These are phyloP conservation scores for Camponotus pennsylvanicus DNA, from an alignment of 1,140 invertebrate species.

Conservation along the genomic window DNA sequence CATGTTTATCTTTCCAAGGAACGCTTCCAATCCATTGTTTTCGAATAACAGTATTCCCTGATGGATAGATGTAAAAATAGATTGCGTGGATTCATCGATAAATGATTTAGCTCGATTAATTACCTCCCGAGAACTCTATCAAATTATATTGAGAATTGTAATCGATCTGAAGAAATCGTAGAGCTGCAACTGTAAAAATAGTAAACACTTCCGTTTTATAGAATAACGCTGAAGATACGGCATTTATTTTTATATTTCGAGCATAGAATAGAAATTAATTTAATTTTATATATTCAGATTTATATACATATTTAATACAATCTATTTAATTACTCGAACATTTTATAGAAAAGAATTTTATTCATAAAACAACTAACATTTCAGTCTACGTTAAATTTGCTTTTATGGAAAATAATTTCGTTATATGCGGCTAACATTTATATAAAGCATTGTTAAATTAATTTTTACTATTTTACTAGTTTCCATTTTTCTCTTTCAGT, in stretches of 20 bases:
- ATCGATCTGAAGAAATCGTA: not conserved
- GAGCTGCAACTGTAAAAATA: constrained; percentile 9
- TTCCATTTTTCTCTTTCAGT: not conserved
- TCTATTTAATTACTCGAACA: not conserved
- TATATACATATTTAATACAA: not conserved
- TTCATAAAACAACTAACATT: not conserved
- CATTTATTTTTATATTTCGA: constrained; percentile 1
- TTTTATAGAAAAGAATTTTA: not conserved
- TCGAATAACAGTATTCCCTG: not conserved
- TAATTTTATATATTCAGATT: not conserved
- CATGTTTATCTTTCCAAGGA: not conserved
- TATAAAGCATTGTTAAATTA: not conserved
- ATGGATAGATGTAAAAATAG: constrained; percentile 30
- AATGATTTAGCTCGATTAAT: not conserved
- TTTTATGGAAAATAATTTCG: too few relatives aligned
- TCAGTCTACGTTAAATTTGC: not conserved
- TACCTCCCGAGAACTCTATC: not conserved
- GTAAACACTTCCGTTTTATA: too few relatives aligned
- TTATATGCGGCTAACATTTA: too few relatives aligned
- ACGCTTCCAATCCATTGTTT: not conserved
- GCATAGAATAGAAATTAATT: not conserved
- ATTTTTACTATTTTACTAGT: not conserved
- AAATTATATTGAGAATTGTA: constrained; percentile 18
- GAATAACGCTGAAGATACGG: not conserved
- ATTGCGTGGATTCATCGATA: not conserved